Evolutionary conservation across 2,113 vertebrate species (phyloP).

Genomic region (Pangasianodon hypophthalmus): DNA sequence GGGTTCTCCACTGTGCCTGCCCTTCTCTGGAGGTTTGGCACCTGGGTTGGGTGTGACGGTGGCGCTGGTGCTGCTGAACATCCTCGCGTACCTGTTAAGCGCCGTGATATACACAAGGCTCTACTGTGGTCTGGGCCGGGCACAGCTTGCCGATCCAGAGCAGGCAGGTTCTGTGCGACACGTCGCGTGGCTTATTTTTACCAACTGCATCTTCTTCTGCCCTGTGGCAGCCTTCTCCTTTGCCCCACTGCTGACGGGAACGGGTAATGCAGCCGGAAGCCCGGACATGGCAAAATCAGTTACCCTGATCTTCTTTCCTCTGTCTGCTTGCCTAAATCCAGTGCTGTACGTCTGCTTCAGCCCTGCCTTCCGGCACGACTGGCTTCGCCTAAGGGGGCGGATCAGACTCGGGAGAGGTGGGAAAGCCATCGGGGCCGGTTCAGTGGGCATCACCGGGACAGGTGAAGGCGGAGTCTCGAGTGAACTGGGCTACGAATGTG

Average conservation of each 20-base stretch:
- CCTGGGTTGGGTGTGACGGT: conserved; percentile 88
- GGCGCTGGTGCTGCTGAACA: conserved; percentile 89
- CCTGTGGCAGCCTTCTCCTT: conserved; percentile 96
- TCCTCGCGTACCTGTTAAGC: conserved; percentile 89
- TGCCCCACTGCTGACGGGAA: conserved; percentile 83
- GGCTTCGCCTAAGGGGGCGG: conserved; percentile 78
- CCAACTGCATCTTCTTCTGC: conserved; percentile 98
- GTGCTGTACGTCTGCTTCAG: conserved; percentile 96
- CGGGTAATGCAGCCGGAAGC: conserved; percentile 78
- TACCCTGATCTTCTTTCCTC: conserved; percentile 92
- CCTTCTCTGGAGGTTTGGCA: conserved; percentile 86
- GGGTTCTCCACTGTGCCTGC: conserved; percentile 90
- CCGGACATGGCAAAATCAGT: conserved; percentile 96
- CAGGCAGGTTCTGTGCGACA: conserved; percentile 89
- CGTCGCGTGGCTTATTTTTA: conserved; percentile 97
- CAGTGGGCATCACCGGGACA: background rate
- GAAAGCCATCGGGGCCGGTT: conserved; percentile 57
- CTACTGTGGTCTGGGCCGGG: conserved; percentile 92
- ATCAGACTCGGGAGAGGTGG: conserved; percentile 59
- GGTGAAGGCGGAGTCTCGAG: conserved; percentile 59
- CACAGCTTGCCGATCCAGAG: conserved; percentile 85
- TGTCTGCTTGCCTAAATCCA: conserved; percentile 93
- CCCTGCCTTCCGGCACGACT: conserved; percentile 94
- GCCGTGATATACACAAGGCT: conserved; percentile 92
- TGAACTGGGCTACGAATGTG: conserved; percentile 69